These are phyloP conservation scores for Apodemia mormo DNA, from an alignment of 2,888 invertebrate species.

Conservation along the genomic window DNA sequence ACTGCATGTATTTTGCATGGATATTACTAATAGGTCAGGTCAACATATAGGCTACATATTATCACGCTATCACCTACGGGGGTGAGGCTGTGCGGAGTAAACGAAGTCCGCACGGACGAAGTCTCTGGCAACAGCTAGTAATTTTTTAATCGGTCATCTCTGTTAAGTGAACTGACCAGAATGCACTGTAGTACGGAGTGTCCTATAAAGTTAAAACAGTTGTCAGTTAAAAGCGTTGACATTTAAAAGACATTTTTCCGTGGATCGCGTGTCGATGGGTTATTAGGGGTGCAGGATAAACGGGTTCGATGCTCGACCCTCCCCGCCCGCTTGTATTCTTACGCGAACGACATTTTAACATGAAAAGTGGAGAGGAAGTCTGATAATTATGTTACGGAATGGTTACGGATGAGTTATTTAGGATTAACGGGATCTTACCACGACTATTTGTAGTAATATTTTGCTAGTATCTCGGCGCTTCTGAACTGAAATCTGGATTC, in stretches of 20 bases:
- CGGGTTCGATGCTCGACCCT: slow-evolving; percentile 19
- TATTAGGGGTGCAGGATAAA: slow-evolving; percentile 21
- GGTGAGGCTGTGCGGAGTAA: too few relatives aligned
- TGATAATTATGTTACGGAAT: slow-evolving; percentile 7
- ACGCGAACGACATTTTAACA: slow-evolving; percentile 1
- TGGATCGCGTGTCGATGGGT: slow-evolving; percentile 29
- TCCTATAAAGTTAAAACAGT: background rate
- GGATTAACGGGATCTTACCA: too few relatives aligned
- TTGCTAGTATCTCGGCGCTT: too few relatives aligned
- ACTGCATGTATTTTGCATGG: too few relatives aligned
- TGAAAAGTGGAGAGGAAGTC: slow-evolving; percentile 3
- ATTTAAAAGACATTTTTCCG: slow-evolving; percentile 29
- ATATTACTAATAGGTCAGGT: too few relatives aligned
- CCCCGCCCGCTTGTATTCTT: slow-evolving; percentile 5
- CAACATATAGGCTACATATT: too few relatives aligned
- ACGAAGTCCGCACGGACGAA: too few relatives aligned
- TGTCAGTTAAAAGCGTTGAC: slow-evolving; percentile 25
- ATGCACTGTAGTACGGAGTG: background rate
- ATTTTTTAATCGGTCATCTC: background rate
- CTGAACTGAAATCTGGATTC: too few relatives aligned
- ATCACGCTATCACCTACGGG: too few relatives aligned
- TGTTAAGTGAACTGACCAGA: background rate
- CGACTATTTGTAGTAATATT: too few relatives aligned
- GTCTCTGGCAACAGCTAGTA: too few relatives aligned
- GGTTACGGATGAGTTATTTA: background rate